Evolutionary conservation across 2,113 vertebrate species (phyloP), one percentile per base, ranked within the genome.

Genomic region (Gopherus evgoodei): DNA sequence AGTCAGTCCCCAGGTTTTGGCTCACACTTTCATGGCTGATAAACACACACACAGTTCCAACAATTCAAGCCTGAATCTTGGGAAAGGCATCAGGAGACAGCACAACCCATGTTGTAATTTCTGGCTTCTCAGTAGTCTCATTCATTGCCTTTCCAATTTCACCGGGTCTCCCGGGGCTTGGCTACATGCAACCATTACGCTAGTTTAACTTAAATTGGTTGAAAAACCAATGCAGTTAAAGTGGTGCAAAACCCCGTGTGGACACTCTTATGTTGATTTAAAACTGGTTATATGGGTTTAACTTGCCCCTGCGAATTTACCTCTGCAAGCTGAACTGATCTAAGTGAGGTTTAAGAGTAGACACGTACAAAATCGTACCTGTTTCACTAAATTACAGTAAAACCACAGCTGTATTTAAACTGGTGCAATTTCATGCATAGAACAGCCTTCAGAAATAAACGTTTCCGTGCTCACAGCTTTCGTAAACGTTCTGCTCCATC

Each of bases 291-390:
- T 65, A n/a, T 47, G 7, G 1, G 22, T 1, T 76, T 81, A 69
- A 29, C 7, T 44, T 59, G 56, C 11, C 12, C 13, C 42, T 76
- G 6, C 9, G 7, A 38, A 72, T 72, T 72, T 38, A 72, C 69
- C 69, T 72, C n/a, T 42, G 24, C 75, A 76, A 76, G 19, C 4
- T 29, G 19, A 50, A 6, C 56, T 10, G 5, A 16, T 14, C 21
- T 69, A 50, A 49, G 52, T 29, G 47, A n/a, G 84, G 38, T 5
- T 1, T 0, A 3, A 16, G 81, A 9, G 8, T 6, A 54, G 5
- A 4, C 35, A 21, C 14, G 4, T 1, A 17, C 1, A 2, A 29
- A 3, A 6, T 14, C 1, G 0, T 5, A 29, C 78, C 1, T 0
- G 29, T n/a, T 65, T 21, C 62, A 0, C 0, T 11, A 29, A 56